phyloP scores from a whole-genome alignment of 2,113 vertebrate species.

The Dicerorhinus sumatrensis region DNA sequence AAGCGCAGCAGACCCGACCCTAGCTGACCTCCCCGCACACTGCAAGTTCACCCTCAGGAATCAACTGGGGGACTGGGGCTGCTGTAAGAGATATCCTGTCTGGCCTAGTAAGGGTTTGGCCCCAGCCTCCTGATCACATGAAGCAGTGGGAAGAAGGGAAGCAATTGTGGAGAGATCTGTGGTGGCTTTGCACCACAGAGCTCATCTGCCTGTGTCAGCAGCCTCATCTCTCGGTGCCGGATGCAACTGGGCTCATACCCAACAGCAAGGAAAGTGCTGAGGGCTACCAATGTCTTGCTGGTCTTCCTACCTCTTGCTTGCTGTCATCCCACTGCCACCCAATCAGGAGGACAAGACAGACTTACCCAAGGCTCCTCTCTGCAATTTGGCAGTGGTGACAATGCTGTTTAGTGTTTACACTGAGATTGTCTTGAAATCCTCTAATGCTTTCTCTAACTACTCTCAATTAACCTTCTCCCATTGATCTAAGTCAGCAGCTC shows the following conservation, averaged over 20 bases:
- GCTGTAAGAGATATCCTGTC: background rate
- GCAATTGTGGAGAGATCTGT: conserved; percentile 8
- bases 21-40: background rate
- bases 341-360: background rate
- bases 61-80: background rate
- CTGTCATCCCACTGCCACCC: background rate
- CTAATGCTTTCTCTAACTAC: conserved; percentile 1
- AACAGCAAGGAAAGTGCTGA: background rate
- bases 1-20: background rate
- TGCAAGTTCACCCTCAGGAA: background rate
- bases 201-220: conserved; percentile 63
- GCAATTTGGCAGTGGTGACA: background rate
- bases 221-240: background rate
- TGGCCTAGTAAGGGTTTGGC: background rate
- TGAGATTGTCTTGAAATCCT: conserved; percentile 56
- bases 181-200: conserved; percentile 34
- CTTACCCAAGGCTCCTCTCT: background rate
- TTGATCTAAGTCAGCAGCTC: background rate
- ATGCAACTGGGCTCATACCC: conserved; percentile 20
- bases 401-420: background rate
- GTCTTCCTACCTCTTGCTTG: background rate
- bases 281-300: background rate
- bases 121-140: background rate
- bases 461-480: conserved; percentile 48
- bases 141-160: background rate